Conservation (phyloP, 2,797 vertebrate genomes). For the Sparus aurata region DNA sequence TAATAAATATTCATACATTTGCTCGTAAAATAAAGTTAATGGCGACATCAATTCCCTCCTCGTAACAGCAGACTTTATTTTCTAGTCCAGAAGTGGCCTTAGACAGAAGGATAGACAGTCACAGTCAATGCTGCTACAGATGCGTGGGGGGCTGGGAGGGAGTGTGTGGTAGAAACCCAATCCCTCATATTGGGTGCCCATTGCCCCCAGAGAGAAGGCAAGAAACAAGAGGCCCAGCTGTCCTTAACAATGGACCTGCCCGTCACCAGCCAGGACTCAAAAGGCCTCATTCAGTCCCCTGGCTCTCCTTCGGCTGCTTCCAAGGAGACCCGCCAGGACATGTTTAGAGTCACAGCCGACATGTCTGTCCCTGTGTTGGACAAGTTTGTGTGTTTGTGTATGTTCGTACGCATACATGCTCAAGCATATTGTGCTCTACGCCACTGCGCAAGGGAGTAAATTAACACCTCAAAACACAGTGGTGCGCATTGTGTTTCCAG, state of each 20-base stretch:
- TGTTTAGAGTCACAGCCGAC: constrained; percentile 66
- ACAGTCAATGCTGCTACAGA: constrained; percentile 75
- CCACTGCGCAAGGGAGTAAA: no score
- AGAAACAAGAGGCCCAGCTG: constrained; percentile 88
- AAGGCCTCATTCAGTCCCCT: constrained; percentile 81
- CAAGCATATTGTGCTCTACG: neutral
- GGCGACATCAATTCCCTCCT: neutral
- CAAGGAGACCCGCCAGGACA: constrained; percentile 78
- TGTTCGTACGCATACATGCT: constrained; percentile 20
- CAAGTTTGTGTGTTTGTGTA: constrained; percentile 31
- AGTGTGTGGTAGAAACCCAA: constrained; percentile 82
- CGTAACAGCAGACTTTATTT: constrained; percentile 19
- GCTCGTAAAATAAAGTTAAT: neutral
- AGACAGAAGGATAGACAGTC: constrained; percentile 60
- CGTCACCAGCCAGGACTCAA: constrained; percentile 78
- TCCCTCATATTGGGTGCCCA: constrained; percentile 84
- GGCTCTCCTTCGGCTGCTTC: constrained; percentile 71
- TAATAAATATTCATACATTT: neutral
- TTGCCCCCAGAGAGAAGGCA: constrained; percentile 80
- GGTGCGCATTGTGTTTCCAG: neutral
- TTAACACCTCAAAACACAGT: neutral
- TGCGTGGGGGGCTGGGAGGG: constrained; percentile 68
- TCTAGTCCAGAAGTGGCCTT: constrained; percentile 40
- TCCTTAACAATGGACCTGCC: constrained; percentile 85
- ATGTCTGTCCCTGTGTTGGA: constrained; percentile 59